Evolutionary conservation across 2,797 vertebrate genomes (phyloP), one percentile per base, ranked within the genome.

Genomic region (Eremophila alpestris): DNA sequence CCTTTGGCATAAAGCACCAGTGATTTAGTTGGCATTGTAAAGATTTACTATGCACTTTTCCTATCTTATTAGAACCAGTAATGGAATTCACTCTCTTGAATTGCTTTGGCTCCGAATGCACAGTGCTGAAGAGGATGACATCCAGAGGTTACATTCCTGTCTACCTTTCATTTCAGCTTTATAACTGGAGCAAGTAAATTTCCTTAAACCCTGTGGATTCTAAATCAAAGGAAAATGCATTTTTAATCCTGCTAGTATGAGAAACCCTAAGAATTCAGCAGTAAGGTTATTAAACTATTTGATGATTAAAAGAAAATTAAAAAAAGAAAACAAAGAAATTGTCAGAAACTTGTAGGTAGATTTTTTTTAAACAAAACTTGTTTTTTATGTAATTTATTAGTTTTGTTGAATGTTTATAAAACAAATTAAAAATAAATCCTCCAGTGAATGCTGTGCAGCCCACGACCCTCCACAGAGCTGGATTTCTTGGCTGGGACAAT

Each of bases 121-220:
- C 46, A n/a, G 41, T 54, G 77, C 68, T 90, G 74, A 79, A 80
- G 89, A 84, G 55, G 69, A 89, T 70, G 87, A 92, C 52, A 89
- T 82, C 83, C 89, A 94, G 83, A 92, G 88, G 83, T 93, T 95
- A 94, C 77, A 93, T 79, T 94, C 74, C 80, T 91, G 74, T 55
- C 85, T 93, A 84, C 68, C 45, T 87, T 92, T 92, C 56, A 76
- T 70, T 96, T 94, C 83, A 89, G 81, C 48, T 89, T 87, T 83
- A 10, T 49, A 93, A 73, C n/a, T 91, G 51, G 14, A 94, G 41
- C 43, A 15, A 89, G 59, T 23, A 82, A n/a, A 69, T 87, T 79
- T 88, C 64, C 49, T 67, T 86, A 87, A 90, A 90, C 49, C 51
- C 17, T 5, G 11, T 52, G 27, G 48, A 77, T 87, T 87, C 23